Evolutionary conservation across 2,113 vertebrate genomes (phyloP).

Genomic region (Oplegnathus fasciatus): DNA sequence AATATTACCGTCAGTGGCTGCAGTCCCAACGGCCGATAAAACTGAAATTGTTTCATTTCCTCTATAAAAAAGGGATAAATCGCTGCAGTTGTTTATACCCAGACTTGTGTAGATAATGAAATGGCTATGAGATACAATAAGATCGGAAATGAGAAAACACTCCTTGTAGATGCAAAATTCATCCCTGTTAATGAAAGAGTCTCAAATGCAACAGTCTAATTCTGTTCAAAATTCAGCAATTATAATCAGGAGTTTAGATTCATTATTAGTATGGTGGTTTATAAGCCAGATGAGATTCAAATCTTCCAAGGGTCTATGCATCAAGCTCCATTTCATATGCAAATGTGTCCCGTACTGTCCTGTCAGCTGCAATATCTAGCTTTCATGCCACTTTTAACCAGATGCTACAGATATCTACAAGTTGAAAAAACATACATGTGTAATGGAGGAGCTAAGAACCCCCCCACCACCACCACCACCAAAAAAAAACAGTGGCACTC

Average conservation of each 20-base stretch:
- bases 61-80: background rate
- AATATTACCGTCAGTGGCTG: conserved; percentile 28
- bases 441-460: background rate
- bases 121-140: background rate
- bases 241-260: background rate
- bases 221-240: background rate
- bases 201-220: background rate
- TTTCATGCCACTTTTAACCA: background rate
- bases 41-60: background rate
- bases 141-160: conserved; percentile 6
- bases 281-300: background rate
- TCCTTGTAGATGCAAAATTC: background rate
- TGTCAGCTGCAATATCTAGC: background rate
- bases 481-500: too few species aligned
- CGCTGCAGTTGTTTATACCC: background rate
- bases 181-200: background rate
- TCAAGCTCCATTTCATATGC: background rate
- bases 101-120: background rate
- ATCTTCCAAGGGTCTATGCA: background rate
- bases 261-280: background rate
- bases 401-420: background rate
- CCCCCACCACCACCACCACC: too few species aligned
- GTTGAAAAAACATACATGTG: background rate
- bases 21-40: background rate
- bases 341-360: background rate